These are phyloP conservation scores for Brachylomia viminalis DNA, from an alignment of 2,888 invertebrate species.

Conservation along the genomic window DNA sequence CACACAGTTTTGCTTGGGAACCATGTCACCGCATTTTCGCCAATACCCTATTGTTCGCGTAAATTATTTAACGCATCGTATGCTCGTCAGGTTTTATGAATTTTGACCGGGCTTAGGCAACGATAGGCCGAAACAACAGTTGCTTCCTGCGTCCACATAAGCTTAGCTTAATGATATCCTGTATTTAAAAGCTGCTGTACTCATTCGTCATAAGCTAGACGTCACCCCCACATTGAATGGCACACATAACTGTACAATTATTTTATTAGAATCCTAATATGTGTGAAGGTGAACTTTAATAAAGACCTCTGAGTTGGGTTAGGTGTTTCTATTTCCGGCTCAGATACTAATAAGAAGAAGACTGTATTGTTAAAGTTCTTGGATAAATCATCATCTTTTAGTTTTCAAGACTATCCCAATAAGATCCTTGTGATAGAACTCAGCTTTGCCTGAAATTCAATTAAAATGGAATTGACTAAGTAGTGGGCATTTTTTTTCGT, in stretches of 20 bases:
- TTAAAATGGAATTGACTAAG: not conserved
- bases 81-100: conserved; percentile 27
- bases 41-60: not conserved
- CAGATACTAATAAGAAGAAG: not conserved
- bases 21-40: conserved; percentile 27
- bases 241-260: conserved; percentile 5
- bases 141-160: conserved; percentile 12
- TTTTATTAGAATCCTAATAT: conserved; percentile 19
- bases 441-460: not conserved
- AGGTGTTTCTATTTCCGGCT: not conserved
- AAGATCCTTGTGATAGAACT: too few relatives aligned
- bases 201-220: not conserved
- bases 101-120: conserved; percentile 13
- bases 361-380: not conserved
- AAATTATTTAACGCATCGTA: conserved; percentile 18
- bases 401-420: too few relatives aligned
- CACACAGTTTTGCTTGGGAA: conserved; percentile 9
- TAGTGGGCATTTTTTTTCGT: not conserved
- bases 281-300: conserved; percentile 4
- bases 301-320: not conserved
- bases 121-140: conserved; percentile 1
- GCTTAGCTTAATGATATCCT: conserved; percentile 17
- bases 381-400: not conserved
- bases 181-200: conserved; percentile 1
- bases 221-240: not conserved